Evolutionary conservation across 2,113 vertebrate species (phyloP), one percentile per base, ranked within the genome.

Genomic region (Tonatia bakeri): DNA sequence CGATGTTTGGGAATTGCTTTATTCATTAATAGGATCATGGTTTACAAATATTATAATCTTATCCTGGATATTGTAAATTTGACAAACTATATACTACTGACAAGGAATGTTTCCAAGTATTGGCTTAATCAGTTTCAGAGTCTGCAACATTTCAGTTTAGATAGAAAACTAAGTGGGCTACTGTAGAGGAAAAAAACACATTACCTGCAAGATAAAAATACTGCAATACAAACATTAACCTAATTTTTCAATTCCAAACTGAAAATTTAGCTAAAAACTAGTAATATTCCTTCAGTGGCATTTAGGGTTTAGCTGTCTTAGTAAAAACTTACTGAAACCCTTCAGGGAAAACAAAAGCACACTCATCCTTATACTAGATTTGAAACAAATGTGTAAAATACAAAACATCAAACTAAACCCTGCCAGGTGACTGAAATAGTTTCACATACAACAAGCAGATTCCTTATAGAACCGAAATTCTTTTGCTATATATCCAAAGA

Each of bases 211-310:
- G 45, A 89, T 38, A 91, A 50, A 72, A 64, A 64, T 61, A 64
- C 13, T 64, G 61, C 61, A 81, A 85, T 31, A 94, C 9, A 82
- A 69, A 61, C 16, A 80, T 31, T 94, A 64, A 56, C 33, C 24
- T 54, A 93, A 93, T 5, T 47, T 2, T 88, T 88, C 19, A 36
- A 84, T 84, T 87, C 45, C 31, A 95, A 91, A 83, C 22, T 88
- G 72, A 38, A 84, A 82, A 95, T 87, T n/a, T 61, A 70, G 45
- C 50, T 90, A 90, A 96, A 91, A 91, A 38, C 14, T 16, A 89
- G 14, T 76, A 82, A 43, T 43, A 76, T 12, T 40, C 81, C 85
- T 69, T 17, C 38, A 77, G 73, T 79, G 64, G 12, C 24, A 82
- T 52, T 92, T 92, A 82, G 52, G 45, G 88, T 81, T 81, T 86